Conservation (phyloP, 2,113 vertebrate species). For the Orycteropus afer region DNA sequence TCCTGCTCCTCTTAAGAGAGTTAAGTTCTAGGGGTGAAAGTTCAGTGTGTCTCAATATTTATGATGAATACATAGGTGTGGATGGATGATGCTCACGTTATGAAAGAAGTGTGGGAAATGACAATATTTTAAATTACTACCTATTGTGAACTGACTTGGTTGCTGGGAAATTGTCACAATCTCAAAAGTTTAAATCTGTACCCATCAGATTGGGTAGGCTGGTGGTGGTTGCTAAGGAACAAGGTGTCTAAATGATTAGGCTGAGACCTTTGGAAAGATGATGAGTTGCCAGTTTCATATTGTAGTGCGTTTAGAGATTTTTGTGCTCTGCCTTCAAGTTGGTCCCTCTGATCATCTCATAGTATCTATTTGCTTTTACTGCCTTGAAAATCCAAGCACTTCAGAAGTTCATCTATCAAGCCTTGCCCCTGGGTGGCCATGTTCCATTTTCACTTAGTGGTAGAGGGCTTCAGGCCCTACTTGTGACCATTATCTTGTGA, state of each 20-base stretch:
- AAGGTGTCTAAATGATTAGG: neutral
- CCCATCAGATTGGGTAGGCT: neutral
- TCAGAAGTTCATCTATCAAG: neutral
- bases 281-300: neutral
- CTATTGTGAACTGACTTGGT: neutral
- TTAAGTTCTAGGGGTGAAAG: neutral
- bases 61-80: neutral
- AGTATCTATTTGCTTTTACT: neutral
- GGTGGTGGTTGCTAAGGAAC: neutral
- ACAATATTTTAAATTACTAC: neutral
- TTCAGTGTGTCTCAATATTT: neutral
- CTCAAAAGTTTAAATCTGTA: neutral
- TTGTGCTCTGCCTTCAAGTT: neutral
- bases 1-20: neutral
- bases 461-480: neutral
- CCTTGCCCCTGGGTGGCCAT: neutral
- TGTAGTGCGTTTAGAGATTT: neutral
- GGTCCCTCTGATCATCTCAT: neutral
- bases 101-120: neutral
- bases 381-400: conserved; percentile 1
- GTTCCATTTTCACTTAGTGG: neutral
- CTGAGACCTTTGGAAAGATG: neutral
- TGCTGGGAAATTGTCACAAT: neutral
- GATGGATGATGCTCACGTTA: neutral
- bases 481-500: neutral